Conservation (phyloP, 2,113 vertebrate genomes). For the Panurus biarmicus region DNA sequence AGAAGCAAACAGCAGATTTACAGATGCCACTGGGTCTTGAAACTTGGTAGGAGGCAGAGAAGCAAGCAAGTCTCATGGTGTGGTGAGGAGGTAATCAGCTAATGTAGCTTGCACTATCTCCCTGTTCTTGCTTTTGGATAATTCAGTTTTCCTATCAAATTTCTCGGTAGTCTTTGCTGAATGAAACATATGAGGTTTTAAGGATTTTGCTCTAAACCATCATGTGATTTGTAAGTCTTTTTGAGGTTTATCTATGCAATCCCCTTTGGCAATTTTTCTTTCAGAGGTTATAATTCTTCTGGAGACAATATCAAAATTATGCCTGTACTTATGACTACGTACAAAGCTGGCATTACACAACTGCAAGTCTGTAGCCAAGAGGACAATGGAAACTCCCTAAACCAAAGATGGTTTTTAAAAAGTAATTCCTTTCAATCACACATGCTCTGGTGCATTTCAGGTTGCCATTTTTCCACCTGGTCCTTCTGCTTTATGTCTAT, state of each 20-base stretch:
- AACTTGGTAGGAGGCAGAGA: neutral
- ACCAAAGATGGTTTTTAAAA: neutral
- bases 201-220: neutral
- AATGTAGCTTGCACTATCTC: neutral
- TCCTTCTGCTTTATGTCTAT: neutral
- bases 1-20: neutral
- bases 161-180: neutral
- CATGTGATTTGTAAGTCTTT: neutral
- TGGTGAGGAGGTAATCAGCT: neutral
- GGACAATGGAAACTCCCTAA: constrained; percentile 6
- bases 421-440: neutral
- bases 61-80: neutral
- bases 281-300: neutral
- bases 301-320: neutral
- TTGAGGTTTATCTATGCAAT: neutral
- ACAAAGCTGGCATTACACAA: neutral
- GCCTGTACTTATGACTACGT: neutral
- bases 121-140: neutral
- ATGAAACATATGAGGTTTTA: neutral
- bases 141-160: neutral
- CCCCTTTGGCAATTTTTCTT: neutral
- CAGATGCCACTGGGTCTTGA: neutral
- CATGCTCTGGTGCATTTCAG: neutral
- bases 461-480: neutral
- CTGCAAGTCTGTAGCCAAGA: neutral